Percentiles rank a stretch among this genome's conserved stretches.
phyloP scores from a whole-genome alignment of 2,888 invertebrate genomes.

The Seladonia tumulorum region DNA sequence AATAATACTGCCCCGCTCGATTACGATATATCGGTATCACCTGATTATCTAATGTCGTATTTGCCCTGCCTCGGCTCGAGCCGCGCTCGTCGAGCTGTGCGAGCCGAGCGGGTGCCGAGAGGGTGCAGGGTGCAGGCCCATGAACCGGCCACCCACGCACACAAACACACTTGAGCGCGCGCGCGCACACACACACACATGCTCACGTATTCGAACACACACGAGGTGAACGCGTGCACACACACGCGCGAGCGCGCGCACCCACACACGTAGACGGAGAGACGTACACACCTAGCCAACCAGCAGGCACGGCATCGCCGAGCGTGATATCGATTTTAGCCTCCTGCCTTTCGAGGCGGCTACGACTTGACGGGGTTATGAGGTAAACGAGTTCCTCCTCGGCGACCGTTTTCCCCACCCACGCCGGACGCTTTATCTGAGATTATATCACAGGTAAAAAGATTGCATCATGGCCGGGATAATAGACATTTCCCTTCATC shows the following conservation, averaged over 20 bases:
- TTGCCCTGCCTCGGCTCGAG: constrained; percentile 12
- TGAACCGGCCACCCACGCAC: constrained; percentile 30
- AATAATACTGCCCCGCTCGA: constrained; percentile 50
- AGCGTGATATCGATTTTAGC: constrained; percentile 55
- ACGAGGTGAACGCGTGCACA: neutral
- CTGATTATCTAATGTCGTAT: constrained; percentile 57
- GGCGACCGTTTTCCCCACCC: constrained; percentile 34
- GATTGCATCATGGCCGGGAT: constrained; percentile 55
- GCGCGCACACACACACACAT: neutral
- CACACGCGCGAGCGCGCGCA: neutral
- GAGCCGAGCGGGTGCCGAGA: neutral
- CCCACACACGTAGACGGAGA: neutral
- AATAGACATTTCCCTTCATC: constrained; percentile 47
- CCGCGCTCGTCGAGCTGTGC: neutral
- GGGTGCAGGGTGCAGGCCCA: constrained; percentile 20
- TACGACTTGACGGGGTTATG: constrained; percentile 56
- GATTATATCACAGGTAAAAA: constrained; percentile 66
- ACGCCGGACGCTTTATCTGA: constrained; percentile 42
- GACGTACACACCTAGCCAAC: neutral
- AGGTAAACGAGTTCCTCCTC: constrained; percentile 57
- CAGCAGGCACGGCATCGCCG: constrained; percentile 33
- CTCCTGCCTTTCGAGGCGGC: constrained; percentile 35
- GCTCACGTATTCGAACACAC: neutral
- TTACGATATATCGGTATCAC: constrained; percentile 48
- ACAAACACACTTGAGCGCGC: constrained; percentile 21